Evolutionary conservation across 92 coral and sea anemone species (phyloP), one percentile per base, ranked within the genome.

Genomic region (Siderastrea radians): DNA sequence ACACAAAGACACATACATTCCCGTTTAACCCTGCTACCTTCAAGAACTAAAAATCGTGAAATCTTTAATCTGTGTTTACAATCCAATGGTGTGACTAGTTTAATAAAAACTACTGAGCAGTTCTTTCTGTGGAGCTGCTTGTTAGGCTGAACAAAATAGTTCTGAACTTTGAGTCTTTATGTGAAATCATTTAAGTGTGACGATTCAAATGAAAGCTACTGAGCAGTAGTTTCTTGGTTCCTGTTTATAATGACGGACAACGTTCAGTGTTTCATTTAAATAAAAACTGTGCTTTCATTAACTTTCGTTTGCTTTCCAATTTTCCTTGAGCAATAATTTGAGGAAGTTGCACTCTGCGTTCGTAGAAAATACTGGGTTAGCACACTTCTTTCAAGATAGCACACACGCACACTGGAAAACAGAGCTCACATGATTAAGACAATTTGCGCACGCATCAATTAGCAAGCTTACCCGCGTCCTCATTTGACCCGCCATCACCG

Each of bases 401-500:
- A 47, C 5, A 13, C 66, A 17, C 66, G 3, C 26, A 54, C 52
- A 48, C 3, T 38, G 12, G 17, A 14, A 17, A 50, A 67, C 7
- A 38, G 17, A 79, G 71, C 77, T 19, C 47, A 7, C 15, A 4
- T 46, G 58, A 68, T 12, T 4, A 50, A n/a, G 69, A 3, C 53
- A 46, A 63, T 79, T 54, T 76, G 72, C 79, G 68, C 83, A 60
- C 78, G 72, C 93, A 58, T 84, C 84, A 11, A 82, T 70, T 57
- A 48, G n/a, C 78, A 68, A 74, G 95, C 94, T 86, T 91, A 94
- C 96, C 98, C 94, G 92, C 98, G 81, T 93, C 98, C 94, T 95
- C 96, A 93, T 95, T 97, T 86, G 99, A 97, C 92, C 99, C 99
- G 78, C 99, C 99, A 91, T 97, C 99, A 89, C 99, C 99, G 92